phyloP scores from a whole-genome alignment of 2,113 vertebrate species.

The Pomatorhinus ruficollis region DNA sequence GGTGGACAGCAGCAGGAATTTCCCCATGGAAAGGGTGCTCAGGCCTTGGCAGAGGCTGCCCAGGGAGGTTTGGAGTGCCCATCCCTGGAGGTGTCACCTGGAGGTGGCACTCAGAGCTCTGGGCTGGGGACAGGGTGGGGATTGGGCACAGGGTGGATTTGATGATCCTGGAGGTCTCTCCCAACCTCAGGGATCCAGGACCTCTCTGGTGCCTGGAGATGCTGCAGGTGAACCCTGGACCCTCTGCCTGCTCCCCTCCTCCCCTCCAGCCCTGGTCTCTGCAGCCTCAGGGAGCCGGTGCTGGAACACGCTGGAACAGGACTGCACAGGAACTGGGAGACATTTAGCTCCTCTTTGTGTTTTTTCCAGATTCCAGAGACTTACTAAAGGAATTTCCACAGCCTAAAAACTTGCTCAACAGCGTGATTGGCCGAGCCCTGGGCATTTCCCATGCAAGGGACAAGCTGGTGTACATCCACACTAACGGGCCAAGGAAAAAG shows the following conservation, averaged over 20 bases:
- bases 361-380: slow-evolving; percentile 29
- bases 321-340: background rate
- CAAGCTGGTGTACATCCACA: slow-evolving; percentile 87
- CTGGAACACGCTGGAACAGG: background rate
- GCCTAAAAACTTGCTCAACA: slow-evolving; percentile 87
- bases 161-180: background rate
- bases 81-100: background rate
- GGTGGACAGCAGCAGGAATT: background rate
- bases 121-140: background rate
- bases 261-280: background rate
- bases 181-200: background rate
- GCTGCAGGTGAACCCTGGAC: background rate
- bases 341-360: background rate
- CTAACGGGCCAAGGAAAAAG: slow-evolving; percentile 83
- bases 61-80: background rate
- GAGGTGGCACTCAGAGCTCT: rapidly evolving
- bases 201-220: background rate
- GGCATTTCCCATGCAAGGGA: slow-evolving; percentile 83
- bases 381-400: slow-evolving; percentile 83
- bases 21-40: background rate
- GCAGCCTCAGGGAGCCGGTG: background rate
- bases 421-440: slow-evolving; percentile 82
- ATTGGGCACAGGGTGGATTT: background rate
- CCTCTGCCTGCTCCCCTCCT: background rate
- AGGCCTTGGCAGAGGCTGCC: background rate